These are phyloP conservation scores for Busseola fusca DNA, from an alignment of 2,888 invertebrate genomes.

Conservation along the genomic window DNA sequence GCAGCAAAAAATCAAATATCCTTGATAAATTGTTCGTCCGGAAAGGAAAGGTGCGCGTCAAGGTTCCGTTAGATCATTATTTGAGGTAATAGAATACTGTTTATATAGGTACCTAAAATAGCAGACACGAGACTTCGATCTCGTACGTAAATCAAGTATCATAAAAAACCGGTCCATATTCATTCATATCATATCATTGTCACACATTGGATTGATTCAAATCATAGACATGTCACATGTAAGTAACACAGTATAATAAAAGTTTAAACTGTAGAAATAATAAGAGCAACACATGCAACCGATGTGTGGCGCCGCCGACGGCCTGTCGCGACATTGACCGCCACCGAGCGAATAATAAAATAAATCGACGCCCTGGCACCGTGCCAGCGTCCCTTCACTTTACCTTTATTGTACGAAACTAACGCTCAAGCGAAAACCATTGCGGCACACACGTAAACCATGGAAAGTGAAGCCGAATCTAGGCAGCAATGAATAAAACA, in stretches of 20 bases:
- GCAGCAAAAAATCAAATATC: slow-evolving; percentile 42
- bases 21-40: slow-evolving; percentile 59
- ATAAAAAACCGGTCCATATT: not conserved
- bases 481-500: slow-evolving; percentile 64
- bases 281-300: slow-evolving; percentile 80
- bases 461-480: slow-evolving; percentile 61
- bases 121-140: not conserved
- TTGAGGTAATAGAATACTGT: slow-evolving; percentile 28
- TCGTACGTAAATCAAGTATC: not conserved
- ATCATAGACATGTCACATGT: slow-evolving; percentile 40
- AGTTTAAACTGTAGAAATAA: slow-evolving; percentile 70
- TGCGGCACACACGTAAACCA: slow-evolving; percentile 57
- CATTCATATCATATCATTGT: no score
- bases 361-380: slow-evolving; percentile 84
- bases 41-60: slow-evolving; percentile 58
- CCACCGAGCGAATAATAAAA: slow-evolving; percentile 87
- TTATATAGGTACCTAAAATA: slow-evolving; percentile 1
- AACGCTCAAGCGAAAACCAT: slow-evolving; percentile 66
- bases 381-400: slow-evolving; percentile 85
- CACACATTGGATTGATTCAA: slow-evolving; percentile 32
- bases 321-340: slow-evolving; percentile 87
- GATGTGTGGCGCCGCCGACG: slow-evolving; percentile 78
- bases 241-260: slow-evolving; percentile 56
- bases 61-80: slow-evolving; percentile 57
- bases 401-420: slow-evolving; percentile 75